Evolutionary conservation across 2,113 vertebrate genomes (phyloP).

Genomic region (Polyodon spathula): DNA sequence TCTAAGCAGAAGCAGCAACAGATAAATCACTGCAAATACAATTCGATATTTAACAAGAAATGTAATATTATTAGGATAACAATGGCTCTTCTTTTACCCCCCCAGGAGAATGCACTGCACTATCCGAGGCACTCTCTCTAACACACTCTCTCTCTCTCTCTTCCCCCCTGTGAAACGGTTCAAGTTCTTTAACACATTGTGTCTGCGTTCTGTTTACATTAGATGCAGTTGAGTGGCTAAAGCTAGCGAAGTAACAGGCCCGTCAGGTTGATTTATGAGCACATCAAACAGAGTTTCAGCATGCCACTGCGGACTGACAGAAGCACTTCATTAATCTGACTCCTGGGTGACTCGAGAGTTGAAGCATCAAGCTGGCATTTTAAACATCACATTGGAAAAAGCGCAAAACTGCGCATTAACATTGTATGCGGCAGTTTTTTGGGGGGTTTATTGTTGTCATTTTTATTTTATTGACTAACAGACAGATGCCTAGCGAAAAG

Average conservation of each 20-base stretch:
- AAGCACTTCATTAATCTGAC: constrained; percentile 86
- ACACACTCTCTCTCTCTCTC: constrained; percentile 27
- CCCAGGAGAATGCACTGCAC: no score
- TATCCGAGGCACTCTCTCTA: constrained; percentile 20
- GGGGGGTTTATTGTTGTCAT: constrained; percentile 16
- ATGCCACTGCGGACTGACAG: constrained; percentile 79
- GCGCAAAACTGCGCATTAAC: constrained; percentile 42
- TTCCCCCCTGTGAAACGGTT: constrained; percentile 55
- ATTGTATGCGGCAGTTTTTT: constrained; percentile 26
- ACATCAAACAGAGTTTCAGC: constrained; percentile 82
- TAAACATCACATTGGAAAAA: constrained; percentile 29
- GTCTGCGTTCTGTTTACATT: constrained; percentile 66
- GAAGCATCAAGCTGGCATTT: constrained; percentile 30
- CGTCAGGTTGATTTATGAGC: constrained; percentile 95
- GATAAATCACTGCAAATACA: no score
- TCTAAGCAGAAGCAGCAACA: no score
- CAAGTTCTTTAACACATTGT: constrained; percentile 57
- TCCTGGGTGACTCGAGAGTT: constrained; percentile 58
- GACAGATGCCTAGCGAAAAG: constrained; percentile 7
- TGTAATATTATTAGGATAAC: no score
- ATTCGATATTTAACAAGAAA: no score
- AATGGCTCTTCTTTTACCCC: no score
- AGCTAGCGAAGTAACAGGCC: constrained; percentile 74
- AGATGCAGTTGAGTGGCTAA: constrained; percentile 79
- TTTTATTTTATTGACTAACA: constrained; percentile 19